phyloP scores from a whole-genome alignment of 2,113 vertebrate species.

The Spheniscus mendiculus region DNA sequence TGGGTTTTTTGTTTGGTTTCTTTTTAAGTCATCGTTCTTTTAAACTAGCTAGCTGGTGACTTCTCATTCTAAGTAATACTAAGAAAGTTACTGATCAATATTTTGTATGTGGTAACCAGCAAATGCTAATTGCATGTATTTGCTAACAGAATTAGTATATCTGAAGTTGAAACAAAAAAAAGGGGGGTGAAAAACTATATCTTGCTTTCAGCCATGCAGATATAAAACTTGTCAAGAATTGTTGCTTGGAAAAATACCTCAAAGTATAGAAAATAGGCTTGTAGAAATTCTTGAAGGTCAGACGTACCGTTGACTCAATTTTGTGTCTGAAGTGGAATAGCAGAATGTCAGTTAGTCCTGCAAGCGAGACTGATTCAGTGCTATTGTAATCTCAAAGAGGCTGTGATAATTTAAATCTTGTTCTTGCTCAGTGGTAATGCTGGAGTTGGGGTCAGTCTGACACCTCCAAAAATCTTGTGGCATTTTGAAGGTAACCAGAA shows the following conservation, averaged over 20 bases:
- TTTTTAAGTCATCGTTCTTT: not conserved
- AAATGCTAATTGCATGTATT: not conserved
- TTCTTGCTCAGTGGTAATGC: not conserved
- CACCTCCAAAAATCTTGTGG: not conserved
- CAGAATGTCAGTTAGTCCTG: not conserved
- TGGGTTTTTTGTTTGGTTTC: not conserved
- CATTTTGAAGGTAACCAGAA: not conserved
- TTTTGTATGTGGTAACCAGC: not conserved
- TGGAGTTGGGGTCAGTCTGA: constrained; percentile 2
- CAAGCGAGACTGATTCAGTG: not conserved
- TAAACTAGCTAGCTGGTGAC: not conserved
- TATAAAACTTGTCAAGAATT: not conserved
- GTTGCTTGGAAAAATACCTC: not conserved
- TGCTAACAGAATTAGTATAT: not conserved
- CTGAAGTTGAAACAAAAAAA: not conserved
- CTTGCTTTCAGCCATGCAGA: not conserved
- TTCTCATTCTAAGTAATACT: not conserved
- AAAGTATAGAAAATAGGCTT: not conserved
- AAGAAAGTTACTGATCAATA: not conserved
- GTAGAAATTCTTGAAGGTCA: not conserved
- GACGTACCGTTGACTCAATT: not conserved
- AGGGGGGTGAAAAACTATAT: not conserved
- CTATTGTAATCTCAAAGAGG: not conserved
- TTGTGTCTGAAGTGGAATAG: not conserved
- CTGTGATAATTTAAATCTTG: not conserved